Conservation (phyloP, 1,140 invertebrate species). For the Diabrotica undecimpunctata region DNA sequence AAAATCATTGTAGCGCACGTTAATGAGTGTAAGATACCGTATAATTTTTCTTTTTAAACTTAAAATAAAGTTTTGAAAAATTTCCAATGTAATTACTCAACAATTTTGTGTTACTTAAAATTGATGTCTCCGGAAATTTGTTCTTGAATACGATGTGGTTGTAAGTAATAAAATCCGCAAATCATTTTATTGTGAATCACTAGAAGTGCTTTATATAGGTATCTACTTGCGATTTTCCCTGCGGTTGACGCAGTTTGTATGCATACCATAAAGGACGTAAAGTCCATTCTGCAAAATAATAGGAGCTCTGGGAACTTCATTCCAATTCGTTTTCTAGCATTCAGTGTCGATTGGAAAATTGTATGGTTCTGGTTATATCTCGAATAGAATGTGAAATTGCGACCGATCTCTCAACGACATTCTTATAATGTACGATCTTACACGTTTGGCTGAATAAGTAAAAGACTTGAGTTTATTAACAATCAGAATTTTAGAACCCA, state of each 20-base stretch:
- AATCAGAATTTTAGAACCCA: background rate
- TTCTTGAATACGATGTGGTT: no score
- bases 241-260: background rate
- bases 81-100: no score
- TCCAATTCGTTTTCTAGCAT: background rate
- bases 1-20: no score
- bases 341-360: conserved; percentile 2
- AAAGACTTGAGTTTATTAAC: background rate
- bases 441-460: background rate
- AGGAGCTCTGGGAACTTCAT: background rate
- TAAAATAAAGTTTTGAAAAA: no score
- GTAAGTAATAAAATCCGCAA: no score
- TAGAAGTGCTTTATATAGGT: background rate
- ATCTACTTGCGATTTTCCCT: background rate
- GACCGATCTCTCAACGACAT: background rate
- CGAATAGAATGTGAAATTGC: background rate
- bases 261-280: background rate
- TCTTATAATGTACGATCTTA: conserved; percentile 2
- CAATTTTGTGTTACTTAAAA: no score
- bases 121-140: no score
- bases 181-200: no score
- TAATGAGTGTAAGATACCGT: no score
- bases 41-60: no score
- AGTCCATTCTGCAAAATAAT: background rate
- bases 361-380: background rate